Conservation (phyloP, 2,888 invertebrate genomes). For the Adelognathus sp. region DNA sequence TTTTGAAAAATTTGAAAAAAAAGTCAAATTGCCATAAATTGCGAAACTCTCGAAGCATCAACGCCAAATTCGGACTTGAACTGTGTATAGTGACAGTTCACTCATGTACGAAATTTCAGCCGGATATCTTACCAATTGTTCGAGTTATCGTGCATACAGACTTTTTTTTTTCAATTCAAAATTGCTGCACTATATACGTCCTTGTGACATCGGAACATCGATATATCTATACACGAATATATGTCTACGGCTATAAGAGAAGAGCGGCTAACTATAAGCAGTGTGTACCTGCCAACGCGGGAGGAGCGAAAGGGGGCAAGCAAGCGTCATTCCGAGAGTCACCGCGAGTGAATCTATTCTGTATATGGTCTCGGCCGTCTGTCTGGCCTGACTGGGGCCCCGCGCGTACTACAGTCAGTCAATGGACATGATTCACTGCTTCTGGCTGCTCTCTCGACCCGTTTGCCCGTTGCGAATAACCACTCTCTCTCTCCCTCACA, state of each 20-base stretch:
- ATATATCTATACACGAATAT: not conserved
- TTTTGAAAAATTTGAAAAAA: too few relatives aligned
- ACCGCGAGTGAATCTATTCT: conserved; percentile 76
- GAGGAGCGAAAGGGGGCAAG: conserved; percentile 35
- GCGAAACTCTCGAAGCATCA: too few relatives aligned
- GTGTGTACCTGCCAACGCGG: conserved; percentile 41
- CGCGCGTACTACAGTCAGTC: conserved; percentile 67
- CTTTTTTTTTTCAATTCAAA: too few relatives aligned
- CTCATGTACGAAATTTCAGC: too few relatives aligned
- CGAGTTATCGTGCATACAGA: too few relatives aligned
- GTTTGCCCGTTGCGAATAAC: too few relatives aligned
- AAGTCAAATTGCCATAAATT: too few relatives aligned
- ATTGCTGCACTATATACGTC: too few relatives aligned
- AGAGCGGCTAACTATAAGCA: conserved; percentile 44
- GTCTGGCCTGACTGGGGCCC: conserved; percentile 60
- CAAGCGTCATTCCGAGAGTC: conserved; percentile 50
- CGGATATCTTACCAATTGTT: too few relatives aligned
- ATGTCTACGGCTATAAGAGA: conserved; percentile 43
- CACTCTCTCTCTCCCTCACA: not conserved
- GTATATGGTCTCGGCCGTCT: conserved; percentile 75
- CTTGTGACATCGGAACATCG: too few relatives aligned
- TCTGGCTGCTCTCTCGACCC: conserved; percentile 17
- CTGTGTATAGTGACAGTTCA: too few relatives aligned
- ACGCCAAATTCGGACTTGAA: too few relatives aligned
- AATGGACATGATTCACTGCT: conserved; percentile 77